Base-by-base conservation (phyloP, 2,888 invertebrate species). In the Cheilosia soror region DNA sequence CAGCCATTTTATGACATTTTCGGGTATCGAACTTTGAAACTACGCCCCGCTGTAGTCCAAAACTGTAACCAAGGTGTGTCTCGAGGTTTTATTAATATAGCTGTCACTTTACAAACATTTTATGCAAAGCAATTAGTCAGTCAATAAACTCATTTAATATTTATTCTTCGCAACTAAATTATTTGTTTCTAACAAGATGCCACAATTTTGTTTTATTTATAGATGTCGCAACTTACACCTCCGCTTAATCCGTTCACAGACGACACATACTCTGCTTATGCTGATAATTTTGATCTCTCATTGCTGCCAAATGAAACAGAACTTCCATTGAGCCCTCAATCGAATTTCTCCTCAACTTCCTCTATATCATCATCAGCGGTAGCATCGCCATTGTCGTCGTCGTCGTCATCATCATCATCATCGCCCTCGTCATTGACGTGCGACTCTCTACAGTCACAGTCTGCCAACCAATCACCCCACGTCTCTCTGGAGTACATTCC, bases 241-340 rank as follows among this genome's bases (percentile, higher is more conserved):
- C 47, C 71, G 77, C 80, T 63, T 20, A 88, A 88, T 78, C 86
- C 88, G 55, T 89, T 89, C 65, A 68, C 88, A 81, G 87, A 87
- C 68, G 92, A 92, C 87, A 88, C 90, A 62, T 92, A 89, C 87
- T 87, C 90, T 44, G 89, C 89, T 51, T 92, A 92, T 88, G 95
- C 95, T 65, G 95, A 95, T 89, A 94, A 94, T 88, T 95, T 96
- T 91, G 95, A 96, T 91, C 91, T 96, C 88, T 96, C 96, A 25
- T 93, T 97, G 71, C 94, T 97, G 89, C 95, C 96, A 88, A 94
- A 94, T 66, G 94, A 94, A 91, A 75, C 77, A 55, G 87, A 87
- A 65, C 65, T 81, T 89, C 79, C 93, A 94, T 72, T 94, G 94
- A 87, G 91, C 68, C 75, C 81, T 78, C 78, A 85, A 86, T 80